Evolutionary conservation across 2,888 invertebrate species (phyloP).

Genomic region (Caenorhabditis drosophilae): DNA sequence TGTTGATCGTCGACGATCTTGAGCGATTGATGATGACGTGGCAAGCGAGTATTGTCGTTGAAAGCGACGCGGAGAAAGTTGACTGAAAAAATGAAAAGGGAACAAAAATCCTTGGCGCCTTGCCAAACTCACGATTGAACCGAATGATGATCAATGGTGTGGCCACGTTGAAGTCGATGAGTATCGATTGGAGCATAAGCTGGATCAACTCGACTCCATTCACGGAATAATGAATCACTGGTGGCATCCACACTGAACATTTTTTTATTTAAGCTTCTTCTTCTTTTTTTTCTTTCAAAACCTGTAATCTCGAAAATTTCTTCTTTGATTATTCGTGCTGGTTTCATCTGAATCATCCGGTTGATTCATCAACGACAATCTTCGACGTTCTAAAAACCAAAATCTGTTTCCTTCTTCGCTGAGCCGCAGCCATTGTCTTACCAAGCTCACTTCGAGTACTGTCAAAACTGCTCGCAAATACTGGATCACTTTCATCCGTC

Average conservation of each 20-base stretch:
- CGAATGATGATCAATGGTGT: conserved; percentile 29
- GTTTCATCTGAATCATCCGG: conserved; percentile 38
- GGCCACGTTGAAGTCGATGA: conserved; percentile 21
- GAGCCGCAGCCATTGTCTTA: background rate
- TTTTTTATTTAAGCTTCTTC: background rate
- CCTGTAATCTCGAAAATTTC: conserved; percentile 39
- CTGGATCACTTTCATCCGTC: conserved; percentile 41
- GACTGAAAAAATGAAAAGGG: background rate
- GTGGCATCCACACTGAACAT: conserved; percentile 44
- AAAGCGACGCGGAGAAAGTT: conserved; percentile 18
- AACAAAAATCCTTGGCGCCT: background rate
- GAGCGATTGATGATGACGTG: conserved; percentile 27
- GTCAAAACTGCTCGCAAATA: conserved; percentile 48
- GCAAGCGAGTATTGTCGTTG: conserved; percentile 37
- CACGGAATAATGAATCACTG: conserved; percentile 44
- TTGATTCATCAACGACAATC: conserved; percentile 44
- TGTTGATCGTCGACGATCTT: conserved; percentile 28
- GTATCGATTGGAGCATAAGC: conserved; percentile 32
- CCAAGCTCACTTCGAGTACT: conserved; percentile 48
- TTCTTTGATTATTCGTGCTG: conserved; percentile 11
- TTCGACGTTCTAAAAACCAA: conserved; percentile 34
- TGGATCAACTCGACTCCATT: conserved; percentile 50
- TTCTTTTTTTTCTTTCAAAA: background rate
- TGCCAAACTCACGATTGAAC: background rate
- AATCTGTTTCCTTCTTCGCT: background rate